Percentiles rank a stretch among this genome's conserved stretches.
Conservation (phyloP, 2,888 invertebrate genomes). For the Hartigia nigra region DNA sequence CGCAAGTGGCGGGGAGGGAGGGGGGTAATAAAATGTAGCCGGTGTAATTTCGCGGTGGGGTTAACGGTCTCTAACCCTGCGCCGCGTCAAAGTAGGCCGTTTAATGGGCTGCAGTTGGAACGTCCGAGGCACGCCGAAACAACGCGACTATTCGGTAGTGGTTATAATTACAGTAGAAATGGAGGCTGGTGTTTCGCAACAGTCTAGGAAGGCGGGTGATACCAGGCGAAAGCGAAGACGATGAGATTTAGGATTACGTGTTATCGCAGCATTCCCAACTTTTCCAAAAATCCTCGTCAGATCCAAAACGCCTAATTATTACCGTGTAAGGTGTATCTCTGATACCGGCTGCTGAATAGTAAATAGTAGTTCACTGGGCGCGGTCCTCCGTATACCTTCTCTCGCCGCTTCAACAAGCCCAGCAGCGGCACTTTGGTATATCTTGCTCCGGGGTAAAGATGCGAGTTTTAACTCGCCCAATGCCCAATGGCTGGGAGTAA, state of each 20-base stretch:
- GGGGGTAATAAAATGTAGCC: neutral
- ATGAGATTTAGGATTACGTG: constrained; percentile 54
- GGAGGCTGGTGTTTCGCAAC: constrained; percentile 8
- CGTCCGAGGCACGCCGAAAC: constrained; percentile 33
- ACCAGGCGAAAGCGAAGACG: constrained; percentile 38
- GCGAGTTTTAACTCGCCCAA: constrained; percentile 50
- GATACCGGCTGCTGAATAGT: constrained; percentile 18
- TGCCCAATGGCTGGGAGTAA: constrained; percentile 50
- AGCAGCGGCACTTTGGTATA: constrained; percentile 32
- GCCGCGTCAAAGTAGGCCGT: constrained; percentile 26
- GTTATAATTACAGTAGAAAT: constrained; percentile 39
- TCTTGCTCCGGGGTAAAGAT: constrained; percentile 32
- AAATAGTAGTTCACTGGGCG: constrained; percentile 34
- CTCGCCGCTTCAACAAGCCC: constrained; percentile 27
- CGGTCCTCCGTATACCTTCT: constrained; percentile 51
- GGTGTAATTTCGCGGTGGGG: neutral
- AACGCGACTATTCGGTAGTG: constrained; percentile 44
- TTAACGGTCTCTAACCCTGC: neutral
- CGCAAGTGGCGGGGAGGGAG: no score
- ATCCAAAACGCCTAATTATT: neutral
- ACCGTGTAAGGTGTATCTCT: neutral
- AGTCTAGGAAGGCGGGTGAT: constrained; percentile 17
- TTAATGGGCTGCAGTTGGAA: constrained; percentile 31
- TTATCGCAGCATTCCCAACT: constrained; percentile 54
- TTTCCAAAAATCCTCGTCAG: constrained; percentile 56